Evolutionary conservation across 1,140 invertebrate species (phyloP), one percentile per base, ranked within the genome.

Genomic region (Cydia splendana): DNA sequence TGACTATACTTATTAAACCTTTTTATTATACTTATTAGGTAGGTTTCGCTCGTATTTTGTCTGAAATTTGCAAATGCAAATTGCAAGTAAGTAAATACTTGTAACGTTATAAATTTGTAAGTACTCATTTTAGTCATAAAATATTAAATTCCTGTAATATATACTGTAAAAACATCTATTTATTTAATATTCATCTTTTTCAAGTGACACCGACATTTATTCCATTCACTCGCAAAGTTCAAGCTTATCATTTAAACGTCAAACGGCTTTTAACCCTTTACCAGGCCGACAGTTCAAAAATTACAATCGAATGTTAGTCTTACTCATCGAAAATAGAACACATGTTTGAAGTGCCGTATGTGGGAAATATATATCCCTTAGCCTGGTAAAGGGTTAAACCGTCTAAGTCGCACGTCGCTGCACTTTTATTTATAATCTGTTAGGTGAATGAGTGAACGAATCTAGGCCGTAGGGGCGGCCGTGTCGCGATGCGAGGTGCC

Each of bases 341-440:
- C n/a, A n/a, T n/a, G n/a, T n/a, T n/a, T n/a, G n/a, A n/a, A n/a
- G n/a, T n/a, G n/a, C n/a, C n/a, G n/a, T n/a, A n/a, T n/a, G n/a
- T n/a, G n/a, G n/a, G n/a, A n/a, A n/a, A n/a, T n/a, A n/a, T n/a
- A n/a, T n/a, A n/a, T n/a, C n/a, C n/a, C n/a, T n/a, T n/a, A n/a
- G n/a, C n/a, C n/a, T n/a, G n/a, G n/a, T n/a, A n/a, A n/a, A n/a
- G n/a, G n/a, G n/a, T n/a, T n/a, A 71, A 71, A 42, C 67, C 18
- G 24, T 18, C 6, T 30, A 38, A 71, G 67, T 38, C 67, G 28
- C 67, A 38, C 67, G 18, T 71, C 67, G 38, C 67, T 71, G 67
- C 67, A 71, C 67, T 45, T 71, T 38, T 71, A 71, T 71, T 71
- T 71, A 38, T 71, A 71, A 71, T 71, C 67, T 38, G 67, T 71